phyloP scores from a whole-genome alignment of 2,888 invertebrate species.

The Cancer borealis region DNA sequence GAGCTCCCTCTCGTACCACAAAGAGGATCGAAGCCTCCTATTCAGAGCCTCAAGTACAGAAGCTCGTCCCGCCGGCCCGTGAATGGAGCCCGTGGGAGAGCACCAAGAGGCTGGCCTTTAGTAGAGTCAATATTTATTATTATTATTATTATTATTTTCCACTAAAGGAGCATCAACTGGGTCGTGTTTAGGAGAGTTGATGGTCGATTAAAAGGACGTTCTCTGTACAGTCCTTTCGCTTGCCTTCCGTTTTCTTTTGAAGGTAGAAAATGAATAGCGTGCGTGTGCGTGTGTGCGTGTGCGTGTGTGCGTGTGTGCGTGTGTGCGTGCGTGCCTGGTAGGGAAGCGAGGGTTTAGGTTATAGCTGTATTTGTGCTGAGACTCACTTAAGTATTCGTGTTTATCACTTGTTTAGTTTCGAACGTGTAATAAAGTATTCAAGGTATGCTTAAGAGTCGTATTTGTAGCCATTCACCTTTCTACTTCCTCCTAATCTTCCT shows the following conservation, averaged over 20 bases:
- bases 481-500: not conserved
- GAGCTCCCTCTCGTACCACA: conserved; percentile 21
- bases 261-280: not conserved
- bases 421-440: no score
- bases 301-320: not conserved
- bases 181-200: not conserved
- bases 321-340: not conserved
- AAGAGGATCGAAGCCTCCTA: conserved; percentile 33
- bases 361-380: no score
- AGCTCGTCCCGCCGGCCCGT: not conserved
- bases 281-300: not conserved
- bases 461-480: not conserved
- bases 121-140: not conserved
- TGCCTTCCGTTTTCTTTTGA: not conserved
- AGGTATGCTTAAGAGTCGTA: no score
- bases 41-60: conserved; percentile 24
- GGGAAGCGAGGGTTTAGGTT: not conserved
- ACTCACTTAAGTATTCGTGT: no score
- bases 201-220: not conserved
- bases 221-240: not conserved
- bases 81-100: conserved; percentile 24
- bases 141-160: not conserved
- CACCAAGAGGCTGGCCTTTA: not conserved
- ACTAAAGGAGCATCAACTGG: not conserved
- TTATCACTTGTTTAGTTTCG: no score